These are phyloP conservation scores for Drosophila infuscata DNA, from an alignment of 2,888 invertebrate genomes.

Conservation along the genomic window DNA sequence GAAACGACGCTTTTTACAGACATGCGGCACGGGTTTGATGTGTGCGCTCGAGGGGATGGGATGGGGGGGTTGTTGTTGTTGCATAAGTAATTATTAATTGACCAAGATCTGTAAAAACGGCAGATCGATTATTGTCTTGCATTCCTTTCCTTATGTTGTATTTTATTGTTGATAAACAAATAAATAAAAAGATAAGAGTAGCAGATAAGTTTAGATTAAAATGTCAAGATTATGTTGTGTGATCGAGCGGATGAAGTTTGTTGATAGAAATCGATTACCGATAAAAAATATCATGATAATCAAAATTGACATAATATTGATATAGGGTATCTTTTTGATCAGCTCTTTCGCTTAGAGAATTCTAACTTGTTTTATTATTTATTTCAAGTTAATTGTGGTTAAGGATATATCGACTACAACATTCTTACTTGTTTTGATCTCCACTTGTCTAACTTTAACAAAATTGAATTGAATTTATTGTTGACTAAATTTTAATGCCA, in stretches of 20 bases:
- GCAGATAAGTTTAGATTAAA: neutral
- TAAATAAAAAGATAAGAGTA: neutral
- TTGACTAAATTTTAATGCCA: neutral
- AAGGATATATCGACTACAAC: accelerated
- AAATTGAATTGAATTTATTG: neutral
- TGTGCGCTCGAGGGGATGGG: neutral
- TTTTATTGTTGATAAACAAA: neutral
- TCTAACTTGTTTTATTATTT: neutral
- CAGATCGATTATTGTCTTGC: neutral
- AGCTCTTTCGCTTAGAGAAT: neutral
- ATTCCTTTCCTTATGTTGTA: neutral
- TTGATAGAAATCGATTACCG: neutral
- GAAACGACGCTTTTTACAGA: constrained; percentile 50
- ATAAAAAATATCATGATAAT: neutral
- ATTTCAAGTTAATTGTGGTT: no score
- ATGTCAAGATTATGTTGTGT: neutral
- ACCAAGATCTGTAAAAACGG: neutral
- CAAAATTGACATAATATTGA: neutral
- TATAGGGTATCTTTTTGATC: neutral
- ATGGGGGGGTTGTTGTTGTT: neutral
- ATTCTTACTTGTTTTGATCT: neutral
- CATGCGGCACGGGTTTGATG: constrained; percentile 34
- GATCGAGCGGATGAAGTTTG: neutral
- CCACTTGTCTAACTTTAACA: neutral
- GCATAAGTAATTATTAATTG: neutral